phyloP scores from a whole-genome alignment of 2,113 vertebrate genomes.

The Baryphthengus martii region DNA sequence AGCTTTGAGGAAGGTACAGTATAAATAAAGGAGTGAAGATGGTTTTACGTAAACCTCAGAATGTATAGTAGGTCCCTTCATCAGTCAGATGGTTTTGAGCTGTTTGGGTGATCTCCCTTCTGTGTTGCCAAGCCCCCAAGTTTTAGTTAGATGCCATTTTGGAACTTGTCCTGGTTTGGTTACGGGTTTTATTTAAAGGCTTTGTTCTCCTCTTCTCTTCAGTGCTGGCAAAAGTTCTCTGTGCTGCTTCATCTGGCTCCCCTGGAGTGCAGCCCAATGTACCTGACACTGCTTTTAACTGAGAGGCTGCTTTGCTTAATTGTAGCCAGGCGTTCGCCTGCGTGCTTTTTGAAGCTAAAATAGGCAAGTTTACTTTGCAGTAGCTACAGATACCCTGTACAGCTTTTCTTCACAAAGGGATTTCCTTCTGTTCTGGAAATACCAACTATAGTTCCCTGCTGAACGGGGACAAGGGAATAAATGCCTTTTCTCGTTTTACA shows the following conservation, averaged over 20 bases:
- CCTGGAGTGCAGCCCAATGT: accelerated
- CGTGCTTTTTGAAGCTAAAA: background rate
- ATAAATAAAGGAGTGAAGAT: background rate
- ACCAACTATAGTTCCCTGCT: background rate
- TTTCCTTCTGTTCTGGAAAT: background rate
- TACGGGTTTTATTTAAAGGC: background rate
- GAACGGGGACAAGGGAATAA: background rate
- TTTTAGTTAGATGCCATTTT: background rate
- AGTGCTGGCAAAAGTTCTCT: background rate
- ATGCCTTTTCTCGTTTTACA: background rate
- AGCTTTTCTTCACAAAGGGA: background rate
- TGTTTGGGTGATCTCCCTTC: background rate
- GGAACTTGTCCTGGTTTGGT: background rate
- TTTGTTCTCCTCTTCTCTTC: background rate
- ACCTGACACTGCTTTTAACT: background rate
- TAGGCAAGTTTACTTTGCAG: background rate
- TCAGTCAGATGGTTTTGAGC: background rate
- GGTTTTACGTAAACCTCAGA: background rate
- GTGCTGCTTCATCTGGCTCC: background rate
- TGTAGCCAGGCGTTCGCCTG: background rate
- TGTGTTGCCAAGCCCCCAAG: background rate
- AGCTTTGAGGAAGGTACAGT: background rate
- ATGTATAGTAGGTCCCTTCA: background rate
- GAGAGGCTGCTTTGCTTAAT: background rate
- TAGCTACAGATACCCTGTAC: background rate